A percentile compares a stretch with the other conserved stretches of the same genome.
These are phyloP conservation scores for Telmatochromis brichardi DNA, from an alignment of 2,113 vertebrate species.

Conservation along the genomic window DNA sequence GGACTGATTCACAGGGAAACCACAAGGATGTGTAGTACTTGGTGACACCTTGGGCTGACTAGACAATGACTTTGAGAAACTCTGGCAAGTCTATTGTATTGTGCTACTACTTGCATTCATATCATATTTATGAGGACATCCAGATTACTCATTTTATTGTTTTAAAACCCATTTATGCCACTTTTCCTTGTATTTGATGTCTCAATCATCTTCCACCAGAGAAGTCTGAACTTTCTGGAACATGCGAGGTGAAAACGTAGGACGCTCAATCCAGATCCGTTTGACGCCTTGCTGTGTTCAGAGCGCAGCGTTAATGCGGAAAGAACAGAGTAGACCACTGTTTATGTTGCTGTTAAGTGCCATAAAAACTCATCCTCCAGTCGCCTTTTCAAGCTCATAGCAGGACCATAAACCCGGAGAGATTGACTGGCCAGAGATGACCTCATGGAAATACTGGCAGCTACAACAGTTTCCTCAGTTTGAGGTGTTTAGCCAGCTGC, in stretches of 20 bases:
- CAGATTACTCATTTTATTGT: background rate
- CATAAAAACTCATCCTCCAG: background rate
- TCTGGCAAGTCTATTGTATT: background rate
- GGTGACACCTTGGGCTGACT: background rate
- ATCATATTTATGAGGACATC: background rate
- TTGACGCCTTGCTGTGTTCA: background rate
- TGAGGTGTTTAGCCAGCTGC: background rate
- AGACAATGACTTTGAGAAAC: background rate
- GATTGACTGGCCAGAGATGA: background rate
- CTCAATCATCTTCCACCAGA: background rate
- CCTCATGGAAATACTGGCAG: conserved; percentile 13
- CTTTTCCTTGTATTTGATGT: background rate
- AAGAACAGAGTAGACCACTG: background rate
- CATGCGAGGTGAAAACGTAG: background rate
- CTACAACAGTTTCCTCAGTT: background rate
- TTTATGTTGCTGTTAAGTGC: background rate
- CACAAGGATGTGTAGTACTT: background rate
- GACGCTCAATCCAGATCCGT: background rate
- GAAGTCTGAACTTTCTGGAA: background rate
- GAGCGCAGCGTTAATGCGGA: background rate
- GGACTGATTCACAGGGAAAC: background rate
- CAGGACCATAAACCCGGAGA: background rate
- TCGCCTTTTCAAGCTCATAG: background rate
- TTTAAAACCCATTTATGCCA: background rate
- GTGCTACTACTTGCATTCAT: background rate